A percentile compares a stretch with the other conserved stretches of the same genome.
phyloP scores from a whole-genome alignment of 1,140 invertebrate genomes.

The Hyphantria cunea region DNA sequence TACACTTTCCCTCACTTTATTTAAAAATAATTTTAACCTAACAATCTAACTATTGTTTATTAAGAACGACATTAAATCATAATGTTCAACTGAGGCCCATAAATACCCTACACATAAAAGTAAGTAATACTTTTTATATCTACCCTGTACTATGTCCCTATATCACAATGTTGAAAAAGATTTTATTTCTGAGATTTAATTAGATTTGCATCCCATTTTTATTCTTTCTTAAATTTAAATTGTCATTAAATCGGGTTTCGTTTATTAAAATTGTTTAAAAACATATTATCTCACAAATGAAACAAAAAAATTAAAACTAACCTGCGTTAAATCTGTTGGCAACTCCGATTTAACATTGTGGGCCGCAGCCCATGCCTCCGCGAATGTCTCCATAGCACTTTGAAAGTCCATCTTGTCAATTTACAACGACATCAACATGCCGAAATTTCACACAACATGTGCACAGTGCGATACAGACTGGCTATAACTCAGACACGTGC shows the following conservation, averaged over 20 bases:
- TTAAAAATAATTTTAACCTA: no score
- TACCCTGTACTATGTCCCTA: no score
- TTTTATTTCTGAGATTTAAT: no score
- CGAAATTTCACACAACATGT: slow-evolving; percentile 69
- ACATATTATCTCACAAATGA: not conserved
- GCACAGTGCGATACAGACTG: slow-evolving; percentile 42
- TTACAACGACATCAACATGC: slow-evolving; percentile 76
- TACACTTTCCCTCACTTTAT: no score
- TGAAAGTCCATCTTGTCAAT: slow-evolving; percentile 93
- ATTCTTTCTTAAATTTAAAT: not conserved
- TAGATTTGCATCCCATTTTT: no score
- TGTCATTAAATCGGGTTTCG: not conserved
- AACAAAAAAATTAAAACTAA: slow-evolving; percentile 52
- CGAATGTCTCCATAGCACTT: slow-evolving; percentile 98
- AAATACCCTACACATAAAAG: no score
- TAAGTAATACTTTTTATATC: no score
- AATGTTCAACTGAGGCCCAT: no score
- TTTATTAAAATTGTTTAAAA: not conserved
- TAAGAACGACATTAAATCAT: no score
- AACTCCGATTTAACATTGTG: slow-evolving; percentile 88
- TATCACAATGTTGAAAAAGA: no score
- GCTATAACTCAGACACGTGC: slow-evolving; percentile 47
- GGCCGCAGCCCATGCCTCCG: slow-evolving; percentile 97
- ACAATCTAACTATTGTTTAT: no score
- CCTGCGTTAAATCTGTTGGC: slow-evolving; percentile 83